Evolutionary conservation across 2,888 invertebrate genomes (phyloP), one percentile per base, ranked within the genome.

Genomic region (Junonia oenone): DNA sequence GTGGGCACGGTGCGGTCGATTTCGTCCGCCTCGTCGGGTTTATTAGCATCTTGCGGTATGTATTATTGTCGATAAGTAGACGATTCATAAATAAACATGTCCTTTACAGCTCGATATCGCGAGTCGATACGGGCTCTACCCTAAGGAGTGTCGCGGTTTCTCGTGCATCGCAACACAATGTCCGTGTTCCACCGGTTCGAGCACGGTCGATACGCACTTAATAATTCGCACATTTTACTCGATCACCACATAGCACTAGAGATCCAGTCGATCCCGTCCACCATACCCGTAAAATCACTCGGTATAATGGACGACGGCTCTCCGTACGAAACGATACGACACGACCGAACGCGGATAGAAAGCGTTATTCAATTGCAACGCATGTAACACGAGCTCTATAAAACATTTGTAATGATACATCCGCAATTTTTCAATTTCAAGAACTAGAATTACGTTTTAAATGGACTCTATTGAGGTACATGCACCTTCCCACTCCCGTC

Each of bases 401-500:
- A 46, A 38, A 50, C 52, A 68, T 63, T 68, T 65, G 64, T 58
- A 58, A 57, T 61, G 63, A 64, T 66, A 68, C 68, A 68, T 69
- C 65, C 66, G 64, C 67, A 73, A 75, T 78, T 78, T 82, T 81
- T 78, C 78, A 75, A 78, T 81, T 83, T 82, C 72, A 72, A 66
- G 67, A 68, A 75, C 69, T 73, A 73, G 77, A 79, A 83, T 78
- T 82, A 78, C 80, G 80, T 82, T 84, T 83, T 81, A 82, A 73
- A 76, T 73, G 73, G 63, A 75, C 76, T 69, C 65, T 78, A 78
- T 69, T 77, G 73, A 76, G 73, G 76, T 81, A 82, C 75, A 76
- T 81, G 81, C 75, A 72, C 74, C 76, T 71, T 75, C 75, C 72
- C 67, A 73, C 72, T 76, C 76, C 77, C 76, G 80, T 62, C 59